A percentile compares a stretch with the other conserved stretches of the same genome.
Evolutionary conservation across 1,140 invertebrate genomes (phyloP).

Genomic region (Caenorhabditis tropicalis): DNA sequence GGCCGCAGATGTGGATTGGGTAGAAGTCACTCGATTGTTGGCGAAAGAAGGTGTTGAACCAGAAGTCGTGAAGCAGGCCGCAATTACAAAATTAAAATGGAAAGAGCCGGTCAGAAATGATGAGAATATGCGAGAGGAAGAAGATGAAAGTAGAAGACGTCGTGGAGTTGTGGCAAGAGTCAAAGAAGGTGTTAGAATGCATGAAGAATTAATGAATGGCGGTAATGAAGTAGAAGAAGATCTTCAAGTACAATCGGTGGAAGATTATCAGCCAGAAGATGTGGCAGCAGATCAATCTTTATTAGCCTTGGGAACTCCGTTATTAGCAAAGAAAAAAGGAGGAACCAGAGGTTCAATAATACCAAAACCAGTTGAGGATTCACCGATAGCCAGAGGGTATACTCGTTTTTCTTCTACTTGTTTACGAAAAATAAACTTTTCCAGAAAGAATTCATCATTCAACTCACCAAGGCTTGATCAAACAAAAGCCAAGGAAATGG

Average conservation of each 20-base stretch:
- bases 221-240: neutral
- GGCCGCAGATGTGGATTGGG: neutral
- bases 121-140: neutral
- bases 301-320: neutral
- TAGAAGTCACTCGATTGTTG: neutral
- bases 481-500: slow-evolving; percentile 9
- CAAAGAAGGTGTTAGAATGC: neutral
- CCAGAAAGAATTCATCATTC: neutral
- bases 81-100: neutral
- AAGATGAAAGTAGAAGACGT: neutral
- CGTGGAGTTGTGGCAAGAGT: neutral
- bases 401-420: neutral
- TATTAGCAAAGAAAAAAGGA: neutral
- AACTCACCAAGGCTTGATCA: slow-evolving; percentile 8
- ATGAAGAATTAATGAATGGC: neutral
- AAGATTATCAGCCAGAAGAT: slow-evolving; percentile 13
- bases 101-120: neutral
- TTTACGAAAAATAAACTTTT: neutral
- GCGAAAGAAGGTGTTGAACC: neutral
- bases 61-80: neutral
- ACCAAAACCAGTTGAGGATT: slow-evolving; percentile 11
- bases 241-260: neutral
- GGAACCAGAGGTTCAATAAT: slow-evolving; percentile 14
- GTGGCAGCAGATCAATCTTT: slow-evolving; percentile 14
- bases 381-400: neutral